Base-by-base conservation (phyloP, 2,888 invertebrate species). In the Nudaria mundana region DNA sequence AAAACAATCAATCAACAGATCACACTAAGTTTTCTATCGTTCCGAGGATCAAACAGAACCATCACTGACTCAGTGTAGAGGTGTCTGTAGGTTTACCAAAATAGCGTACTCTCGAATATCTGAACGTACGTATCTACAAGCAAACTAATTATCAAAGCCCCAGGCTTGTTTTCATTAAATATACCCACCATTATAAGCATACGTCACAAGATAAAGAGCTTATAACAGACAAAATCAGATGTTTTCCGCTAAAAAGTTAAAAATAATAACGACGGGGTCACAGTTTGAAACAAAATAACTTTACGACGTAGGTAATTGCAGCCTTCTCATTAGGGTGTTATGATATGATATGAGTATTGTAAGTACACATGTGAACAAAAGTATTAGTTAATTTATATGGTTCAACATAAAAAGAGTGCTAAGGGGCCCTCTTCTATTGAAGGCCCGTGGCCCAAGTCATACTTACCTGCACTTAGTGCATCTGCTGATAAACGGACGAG, bases 271-370 rank as follows among this genome's bases (percentile, higher is more conserved):
- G 37, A 13, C 4, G 10, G 56, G 60, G 59, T 40, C 49, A 52
- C 60, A 55, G 52, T 60, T 57, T 52, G 52, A 46, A 54, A 59
- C 51, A 51, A 52, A 60, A 63, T 55, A 65, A 54, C 48, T 57
- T 56, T 52, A 59, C 61, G 51, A 50, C 50, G 59, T 44, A 62
- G 49, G 62, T 62, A 58, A 62, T 63, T 63, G 48, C 53, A 52
- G 50, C 45, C 62, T 63, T 55, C 66, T 65, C 65, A 65, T 65
- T 65, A 65, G 64, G 61, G 59, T 35, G 52, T 48, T 31, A 47
- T 48, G 49, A 45, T 31, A 47, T 48, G 49, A 45, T 59, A 32
- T 38, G 40, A 44, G 43, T 55, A 49, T 60, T 55, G 53, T 40
- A 38, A 5, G 55, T 28, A 44, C 32, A 50, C 16, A 35, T 26